Conservation (phyloP, 2,797 vertebrate species). For the Sciaenops ocellatus region DNA sequence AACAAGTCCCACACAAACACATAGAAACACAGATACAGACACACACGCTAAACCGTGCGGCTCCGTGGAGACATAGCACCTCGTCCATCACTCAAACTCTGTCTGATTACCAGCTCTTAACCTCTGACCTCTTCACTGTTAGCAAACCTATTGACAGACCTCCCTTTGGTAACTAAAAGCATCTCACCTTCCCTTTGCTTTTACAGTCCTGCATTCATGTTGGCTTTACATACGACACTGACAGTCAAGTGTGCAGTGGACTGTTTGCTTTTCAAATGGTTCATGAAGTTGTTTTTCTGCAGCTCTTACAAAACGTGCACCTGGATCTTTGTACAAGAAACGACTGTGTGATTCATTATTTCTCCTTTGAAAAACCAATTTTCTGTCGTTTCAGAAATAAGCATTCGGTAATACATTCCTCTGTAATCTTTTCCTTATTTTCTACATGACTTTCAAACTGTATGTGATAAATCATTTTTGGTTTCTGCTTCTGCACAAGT, state of each 20-base stretch:
- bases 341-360: conserved; percentile 54
- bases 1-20: conserved; percentile 43
- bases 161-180: conserved; percentile 54
- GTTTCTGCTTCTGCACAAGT: conserved; percentile 43
- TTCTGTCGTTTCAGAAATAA: conserved; percentile 58
- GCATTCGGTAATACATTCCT: conserved; percentile 53
- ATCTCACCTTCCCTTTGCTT: conserved; percentile 60
- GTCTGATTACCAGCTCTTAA: conserved; percentile 81
- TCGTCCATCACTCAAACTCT: conserved; percentile 74
- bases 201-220: conserved; percentile 56
- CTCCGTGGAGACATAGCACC: conserved; percentile 56
- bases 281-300: conserved; percentile 69
- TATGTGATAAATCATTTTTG: conserved; percentile 60
- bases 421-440: conserved; percentile 67
- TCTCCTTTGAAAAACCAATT: conserved; percentile 58
- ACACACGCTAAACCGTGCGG: conserved; percentile 20
- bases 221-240: conserved; percentile 27
- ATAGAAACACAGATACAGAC: conserved; percentile 20
- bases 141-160: conserved; percentile 63
- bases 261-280: conserved; percentile 77
- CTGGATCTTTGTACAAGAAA: conserved; percentile 62
- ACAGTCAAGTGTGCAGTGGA: conserved; percentile 25
- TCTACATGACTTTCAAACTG: conserved; percentile 38
- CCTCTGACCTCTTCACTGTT: conserved; percentile 72
- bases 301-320: conserved; percentile 58